These are phyloP conservation scores for Poecilia wingei DNA, from an alignment of 2,797 vertebrate genomes.

Conservation along the genomic window DNA sequence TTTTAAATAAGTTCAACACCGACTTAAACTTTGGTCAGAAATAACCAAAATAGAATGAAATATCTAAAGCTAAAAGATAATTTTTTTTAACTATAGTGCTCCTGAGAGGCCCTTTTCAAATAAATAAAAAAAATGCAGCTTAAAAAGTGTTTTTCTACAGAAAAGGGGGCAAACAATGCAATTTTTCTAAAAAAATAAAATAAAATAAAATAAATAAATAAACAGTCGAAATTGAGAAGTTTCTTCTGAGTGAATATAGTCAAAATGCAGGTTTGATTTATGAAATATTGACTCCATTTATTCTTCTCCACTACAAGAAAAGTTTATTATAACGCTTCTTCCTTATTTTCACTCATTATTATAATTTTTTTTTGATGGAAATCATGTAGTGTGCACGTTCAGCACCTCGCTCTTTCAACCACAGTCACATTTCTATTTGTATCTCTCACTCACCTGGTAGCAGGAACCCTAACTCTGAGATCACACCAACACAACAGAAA, in stretches of 20 bases:
- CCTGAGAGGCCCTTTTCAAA: background rate
- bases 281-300: background rate
- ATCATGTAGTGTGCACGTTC: constrained; percentile 48
- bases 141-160: background rate
- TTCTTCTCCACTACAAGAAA: background rate
- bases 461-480: constrained; percentile 98
- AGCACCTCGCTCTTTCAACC: constrained; percentile 78
- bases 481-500: constrained; percentile 89
- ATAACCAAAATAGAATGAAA: background rate
- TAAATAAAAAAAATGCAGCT: background rate
- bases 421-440: constrained; percentile 69
- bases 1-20: no score
- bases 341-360: background rate
- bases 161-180: no score
- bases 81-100: background rate
- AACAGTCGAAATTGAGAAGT: background rate
- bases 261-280: background rate
- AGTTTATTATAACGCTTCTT: background rate
- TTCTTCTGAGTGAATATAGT: background rate
- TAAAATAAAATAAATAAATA: background rate
- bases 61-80: background rate
- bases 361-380: background rate
- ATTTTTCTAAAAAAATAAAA: background rate
- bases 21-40: background rate
- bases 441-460: constrained; percentile 89